Conservation (phyloP, 2,113 vertebrate species). For the Promerops cafer region DNA sequence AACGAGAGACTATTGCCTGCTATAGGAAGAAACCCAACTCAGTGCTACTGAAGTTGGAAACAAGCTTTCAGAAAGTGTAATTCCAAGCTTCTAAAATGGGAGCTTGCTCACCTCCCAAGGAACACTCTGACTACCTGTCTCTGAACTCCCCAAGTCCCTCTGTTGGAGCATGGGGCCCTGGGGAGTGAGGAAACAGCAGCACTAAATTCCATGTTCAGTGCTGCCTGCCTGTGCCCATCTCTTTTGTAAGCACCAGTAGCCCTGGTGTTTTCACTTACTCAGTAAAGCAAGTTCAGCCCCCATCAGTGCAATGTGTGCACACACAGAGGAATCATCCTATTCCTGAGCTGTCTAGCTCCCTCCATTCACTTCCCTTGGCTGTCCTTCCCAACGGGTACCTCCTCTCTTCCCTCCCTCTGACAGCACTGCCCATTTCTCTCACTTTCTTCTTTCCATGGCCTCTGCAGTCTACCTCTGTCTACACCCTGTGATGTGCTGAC, state of each 20-base stretch:
- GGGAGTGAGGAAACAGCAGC: neutral
- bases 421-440: neutral
- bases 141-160: neutral
- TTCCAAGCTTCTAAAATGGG: neutral
- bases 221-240: neutral
- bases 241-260: neutral
- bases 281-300: neutral
- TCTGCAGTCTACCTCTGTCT: neutral
- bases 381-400: neutral
- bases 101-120: neutral
- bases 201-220: neutral
- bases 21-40: neutral
- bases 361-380: neutral
- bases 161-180: neutral
- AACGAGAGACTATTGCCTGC: neutral
- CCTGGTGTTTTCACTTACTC: neutral
- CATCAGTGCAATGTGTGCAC: accelerated
- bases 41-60: neutral
- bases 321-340: neutral
- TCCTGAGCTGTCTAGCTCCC: neutral
- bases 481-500: neutral
- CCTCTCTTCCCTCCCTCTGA: neutral
- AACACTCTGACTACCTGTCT: neutral
- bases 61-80: neutral
- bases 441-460: neutral